Evolutionary conservation across 2,888 invertebrate species (phyloP).

Genomic region (Leptinotarsa peninsularis): DNA sequence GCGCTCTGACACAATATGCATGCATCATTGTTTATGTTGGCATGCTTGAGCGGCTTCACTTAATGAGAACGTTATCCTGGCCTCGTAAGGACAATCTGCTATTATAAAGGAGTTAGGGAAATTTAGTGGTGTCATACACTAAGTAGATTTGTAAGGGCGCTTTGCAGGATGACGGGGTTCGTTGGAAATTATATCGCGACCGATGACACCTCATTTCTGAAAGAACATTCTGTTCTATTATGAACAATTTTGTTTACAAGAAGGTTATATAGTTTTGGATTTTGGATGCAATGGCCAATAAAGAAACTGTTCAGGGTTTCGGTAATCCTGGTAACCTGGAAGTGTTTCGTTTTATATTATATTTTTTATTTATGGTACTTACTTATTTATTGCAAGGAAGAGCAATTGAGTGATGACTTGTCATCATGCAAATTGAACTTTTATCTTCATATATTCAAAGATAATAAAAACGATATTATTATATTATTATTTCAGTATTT

Average conservation of each 20-base stretch:
- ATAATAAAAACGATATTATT: no score
- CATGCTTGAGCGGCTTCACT: constrained; percentile 52
- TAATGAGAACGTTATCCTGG: constrained; percentile 55
- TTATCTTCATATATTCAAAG: no score
- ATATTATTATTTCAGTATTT: no score
- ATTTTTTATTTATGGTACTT: no score
- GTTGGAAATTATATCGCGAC: neutral
- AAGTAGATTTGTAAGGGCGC: constrained; percentile 42
- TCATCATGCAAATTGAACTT: no score
- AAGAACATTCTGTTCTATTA: neutral
- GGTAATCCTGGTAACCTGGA: neutral
- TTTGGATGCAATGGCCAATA: neutral
- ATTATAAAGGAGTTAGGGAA: constrained; percentile 50
- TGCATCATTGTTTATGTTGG: constrained; percentile 58
- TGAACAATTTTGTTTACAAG: neutral
- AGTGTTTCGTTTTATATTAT: no score
- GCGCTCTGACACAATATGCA: constrained; percentile 54
- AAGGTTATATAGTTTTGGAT: no score
- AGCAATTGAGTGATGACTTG: no score
- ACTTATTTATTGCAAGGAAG: no score
- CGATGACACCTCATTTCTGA: neutral
- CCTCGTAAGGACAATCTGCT: constrained; percentile 50
- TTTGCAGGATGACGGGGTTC: neutral
- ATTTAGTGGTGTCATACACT: constrained; percentile 48
- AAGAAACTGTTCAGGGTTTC: neutral